Base-by-base conservation (phyloP, 2,888 invertebrate genomes). In the Rotaria socialis region DNA sequence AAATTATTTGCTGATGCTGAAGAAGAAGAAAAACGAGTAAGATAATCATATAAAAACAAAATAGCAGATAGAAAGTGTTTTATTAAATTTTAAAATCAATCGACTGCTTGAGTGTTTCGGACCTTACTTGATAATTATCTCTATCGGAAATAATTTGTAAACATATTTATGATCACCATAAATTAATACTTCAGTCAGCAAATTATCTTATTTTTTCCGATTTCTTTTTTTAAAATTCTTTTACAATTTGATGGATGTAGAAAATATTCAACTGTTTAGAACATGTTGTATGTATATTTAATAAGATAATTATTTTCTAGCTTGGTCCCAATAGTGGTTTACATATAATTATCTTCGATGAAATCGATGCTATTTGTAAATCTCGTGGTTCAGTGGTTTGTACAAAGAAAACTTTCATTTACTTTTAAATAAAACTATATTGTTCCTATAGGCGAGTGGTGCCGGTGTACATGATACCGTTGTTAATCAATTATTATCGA, bases 281-380 rank as follows among this genome's bases (percentile, higher is more conserved):
- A 52, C 14, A 52, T 88, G 88, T 84, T 50, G 52, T 41, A 35
- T 87, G 67, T 24, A 52, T 74, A 85, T 22, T 47, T 55, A 47
- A n/a, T 0, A 86, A 16, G 24, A 19, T 24, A 43, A 24, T 60
- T 85, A 75, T 86, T 88, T 91, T 91, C 16, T 91, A 95, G 94
- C 93, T 95, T 88, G 98, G 98, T 1, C 94, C 96, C 0, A 96
- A 97, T 92, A 97, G 97, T 90, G 98, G 97, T 86, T 93, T 99
- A 22, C 99, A 99, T 91, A 99, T 99, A 88, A 99, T 99, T 88
- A 99, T 99, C 89, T 98, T 99, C 92, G 99, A 99, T 92, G 99
- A 99, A 92, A 98, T 99, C 90, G 99, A 99, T 92, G 99, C 99
- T 85, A 99, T 99, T 89, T 99, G 99, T 92, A 99, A 99, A 92